Evolutionary conservation across 2,113 vertebrate species (phyloP).

Genomic region (Marmota monax): DNA sequence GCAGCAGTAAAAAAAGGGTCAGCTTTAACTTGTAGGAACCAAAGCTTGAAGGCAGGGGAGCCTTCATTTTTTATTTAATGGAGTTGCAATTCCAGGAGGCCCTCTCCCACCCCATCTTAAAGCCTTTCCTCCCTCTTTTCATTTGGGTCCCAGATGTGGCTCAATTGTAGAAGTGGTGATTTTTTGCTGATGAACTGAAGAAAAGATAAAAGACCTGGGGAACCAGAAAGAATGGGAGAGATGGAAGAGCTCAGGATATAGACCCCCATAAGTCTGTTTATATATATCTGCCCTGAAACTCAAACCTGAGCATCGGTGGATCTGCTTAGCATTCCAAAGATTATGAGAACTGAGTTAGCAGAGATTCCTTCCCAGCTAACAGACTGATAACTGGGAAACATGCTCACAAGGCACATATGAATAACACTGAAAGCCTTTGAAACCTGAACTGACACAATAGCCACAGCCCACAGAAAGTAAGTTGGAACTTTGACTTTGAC

Average conservation of each 20-base stretch:
- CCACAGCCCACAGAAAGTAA: constrained; percentile 20
- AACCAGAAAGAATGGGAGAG: neutral
- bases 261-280: neutral
- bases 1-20: neutral
- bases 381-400: neutral
- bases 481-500: neutral
- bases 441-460: neutral
- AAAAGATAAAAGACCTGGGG: neutral
- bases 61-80: neutral
- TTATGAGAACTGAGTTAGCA: neutral
- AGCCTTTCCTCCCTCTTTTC: neutral
- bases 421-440: neutral
- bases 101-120: too few relatives aligned
- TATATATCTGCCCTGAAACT: neutral
- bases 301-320: neutral
- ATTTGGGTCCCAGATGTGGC: neutral
- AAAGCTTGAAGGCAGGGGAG: neutral
- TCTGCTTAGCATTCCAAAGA: neutral
- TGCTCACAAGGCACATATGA: neutral
- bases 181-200: neutral
- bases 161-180: neutral
- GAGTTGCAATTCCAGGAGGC: neutral
- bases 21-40: neutral
- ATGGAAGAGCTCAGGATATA: neutral
- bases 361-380: neutral